A percentile compares a stretch with the other conserved stretches of the same genome.
These are phyloP conservation scores for Tursiops truncatus DNA, from an alignment of 2,113 vertebrate species.

Conservation along the genomic window DNA sequence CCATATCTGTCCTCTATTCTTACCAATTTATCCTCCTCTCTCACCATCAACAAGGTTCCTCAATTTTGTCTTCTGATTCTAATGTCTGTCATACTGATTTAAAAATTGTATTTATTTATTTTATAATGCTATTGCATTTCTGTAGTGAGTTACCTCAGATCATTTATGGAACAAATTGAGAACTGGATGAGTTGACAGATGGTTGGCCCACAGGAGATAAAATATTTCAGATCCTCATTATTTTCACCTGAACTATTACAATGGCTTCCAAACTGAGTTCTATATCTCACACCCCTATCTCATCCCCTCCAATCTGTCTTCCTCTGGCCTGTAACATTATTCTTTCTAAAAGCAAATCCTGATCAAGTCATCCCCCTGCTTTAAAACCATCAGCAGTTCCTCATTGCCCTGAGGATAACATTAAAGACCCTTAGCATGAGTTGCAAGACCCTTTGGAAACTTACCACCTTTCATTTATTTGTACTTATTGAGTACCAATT, in stretches of 20 bases:
- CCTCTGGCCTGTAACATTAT: not conserved
- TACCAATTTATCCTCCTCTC: not conserved
- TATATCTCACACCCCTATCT: not conserved
- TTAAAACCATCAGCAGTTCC: not conserved
- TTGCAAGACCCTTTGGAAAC: not conserved
- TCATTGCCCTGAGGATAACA: not conserved
- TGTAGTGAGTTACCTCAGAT: not conserved
- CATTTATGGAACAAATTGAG: conserved; percentile 19
- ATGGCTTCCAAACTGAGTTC: conserved; percentile 14
- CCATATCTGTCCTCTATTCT: not conserved
- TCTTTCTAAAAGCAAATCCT: conserved; percentile 32
- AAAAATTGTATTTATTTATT: not conserved
- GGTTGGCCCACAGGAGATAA: not conserved
- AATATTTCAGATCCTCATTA: not conserved
- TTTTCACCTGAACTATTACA: not conserved
- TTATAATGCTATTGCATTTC: not conserved
- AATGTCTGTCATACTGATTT: not conserved
- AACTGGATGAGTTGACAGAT: not conserved
- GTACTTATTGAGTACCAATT: not conserved
- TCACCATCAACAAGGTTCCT: not conserved
- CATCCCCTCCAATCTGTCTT: not conserved
- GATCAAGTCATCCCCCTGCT: not conserved
- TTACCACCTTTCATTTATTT: not conserved
- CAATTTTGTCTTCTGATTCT: conserved; percentile 23
- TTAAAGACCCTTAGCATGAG: not conserved